Conservation (phyloP, 2,113 vertebrate genomes). For the Brachypteracias leptosomus region DNA sequence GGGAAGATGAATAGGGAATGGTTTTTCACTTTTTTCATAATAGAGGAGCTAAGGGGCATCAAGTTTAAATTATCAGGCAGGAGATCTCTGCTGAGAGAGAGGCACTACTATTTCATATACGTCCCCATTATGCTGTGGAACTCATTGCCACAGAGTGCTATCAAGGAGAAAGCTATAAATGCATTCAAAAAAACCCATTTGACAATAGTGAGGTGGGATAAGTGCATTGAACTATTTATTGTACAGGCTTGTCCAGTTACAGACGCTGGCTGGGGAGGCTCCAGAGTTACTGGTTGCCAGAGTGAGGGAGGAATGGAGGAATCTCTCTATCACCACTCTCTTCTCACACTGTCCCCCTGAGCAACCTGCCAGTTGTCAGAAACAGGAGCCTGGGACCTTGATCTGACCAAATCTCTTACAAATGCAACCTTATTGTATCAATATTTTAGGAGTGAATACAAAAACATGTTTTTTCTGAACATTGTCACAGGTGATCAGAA, state of each 20-base stretch:
- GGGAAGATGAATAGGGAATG: constrained; percentile 42
- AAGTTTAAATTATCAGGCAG: constrained; percentile 48
- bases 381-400: neutral
- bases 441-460: neutral
- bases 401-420: neutral
- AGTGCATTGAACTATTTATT: neutral
- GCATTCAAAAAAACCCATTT: neutral
- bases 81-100: constrained; percentile 2
- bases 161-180: neutral
- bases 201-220: neutral
- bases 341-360: neutral
- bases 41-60: constrained; percentile 30
- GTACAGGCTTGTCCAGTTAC: neutral
- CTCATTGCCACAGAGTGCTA: neutral
- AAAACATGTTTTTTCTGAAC: neutral
- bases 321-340: neutral
- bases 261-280: neutral
- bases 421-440: neutral
- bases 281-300: neutral
- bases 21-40: constrained; percentile 11
- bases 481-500: neutral
- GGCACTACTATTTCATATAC: neutral
- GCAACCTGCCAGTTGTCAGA: neutral
- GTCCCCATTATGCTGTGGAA: constrained; percentile 5
- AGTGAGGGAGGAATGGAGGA: neutral